A percentile compares a stretch with the other conserved stretches of the same genome.
phyloP scores from a whole-genome alignment of 2,888 invertebrate genomes.

The Cyclophora punctaria region DNA sequence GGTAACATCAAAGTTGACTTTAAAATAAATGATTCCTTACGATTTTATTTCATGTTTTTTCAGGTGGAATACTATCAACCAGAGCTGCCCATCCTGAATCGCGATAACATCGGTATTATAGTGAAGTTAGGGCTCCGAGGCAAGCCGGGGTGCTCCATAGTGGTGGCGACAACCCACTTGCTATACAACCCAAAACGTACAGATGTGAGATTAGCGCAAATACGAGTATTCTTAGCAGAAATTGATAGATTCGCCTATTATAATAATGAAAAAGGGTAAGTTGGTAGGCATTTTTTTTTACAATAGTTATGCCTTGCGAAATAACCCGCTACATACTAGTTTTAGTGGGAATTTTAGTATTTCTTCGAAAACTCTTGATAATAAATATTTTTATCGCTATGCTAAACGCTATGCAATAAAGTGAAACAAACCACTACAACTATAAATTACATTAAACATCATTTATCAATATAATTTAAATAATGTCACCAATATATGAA shows the following conservation, averaged over 20 bases:
- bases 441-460: no score
- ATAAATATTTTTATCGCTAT: no score
- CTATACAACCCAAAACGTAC: slow-evolving; percentile 92
- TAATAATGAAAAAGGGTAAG: slow-evolving; percentile 37
- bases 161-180: slow-evolving; percentile 95
- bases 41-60: slow-evolving; percentile 21
- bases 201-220: slow-evolving; percentile 93
- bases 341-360: no score
- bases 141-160: slow-evolving; percentile 70
- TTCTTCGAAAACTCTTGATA: no score
- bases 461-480: no score
- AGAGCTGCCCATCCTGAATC: slow-evolving; percentile 79
- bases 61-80: slow-evolving; percentile 79
- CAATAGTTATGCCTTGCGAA: no score
- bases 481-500: no score
- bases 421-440: no score
- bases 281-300: slow-evolving; percentile 3
- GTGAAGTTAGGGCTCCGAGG: slow-evolving; percentile 79
- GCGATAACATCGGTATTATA: slow-evolving; percentile 92
- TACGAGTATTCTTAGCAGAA: slow-evolving; percentile 87
- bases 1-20: neutral
- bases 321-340: no score
- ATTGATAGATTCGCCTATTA: slow-evolving; percentile 84
- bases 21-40: neutral
- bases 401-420: no score